phyloP scores from a whole-genome alignment of 2,888 invertebrate species.

The Acronicta aceris region DNA sequence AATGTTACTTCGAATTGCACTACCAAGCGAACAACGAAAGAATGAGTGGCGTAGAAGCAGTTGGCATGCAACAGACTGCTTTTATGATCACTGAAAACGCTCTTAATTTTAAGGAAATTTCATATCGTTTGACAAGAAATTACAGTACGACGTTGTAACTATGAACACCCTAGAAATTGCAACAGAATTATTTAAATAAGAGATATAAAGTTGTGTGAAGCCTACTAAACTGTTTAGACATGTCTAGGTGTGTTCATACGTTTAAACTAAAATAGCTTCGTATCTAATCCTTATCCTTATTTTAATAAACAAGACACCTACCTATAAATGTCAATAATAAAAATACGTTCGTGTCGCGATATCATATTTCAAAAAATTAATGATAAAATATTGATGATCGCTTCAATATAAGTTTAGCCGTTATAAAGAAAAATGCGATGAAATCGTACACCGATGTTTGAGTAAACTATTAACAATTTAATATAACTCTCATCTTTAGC shows the following conservation, averaged over 20 bases:
- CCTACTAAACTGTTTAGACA: slow-evolving; percentile 32
- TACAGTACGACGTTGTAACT: neutral
- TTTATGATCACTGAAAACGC: neutral
- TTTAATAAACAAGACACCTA: slow-evolving; percentile 47
- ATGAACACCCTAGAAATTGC: neutral
- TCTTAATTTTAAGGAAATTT: neutral
- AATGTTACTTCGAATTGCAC: neutral
- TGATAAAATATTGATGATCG: slow-evolving; percentile 46
- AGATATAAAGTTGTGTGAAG: slow-evolving; percentile 1
- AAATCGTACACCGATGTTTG: slow-evolving; percentile 47
- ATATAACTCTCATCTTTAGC: slow-evolving; percentile 40
- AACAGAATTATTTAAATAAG: slow-evolving; percentile 1
- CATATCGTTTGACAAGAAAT: neutral
- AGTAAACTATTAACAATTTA: slow-evolving; percentile 44
- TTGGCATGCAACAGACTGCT: neutral
- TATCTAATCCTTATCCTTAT: slow-evolving; percentile 43
- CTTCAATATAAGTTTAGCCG: slow-evolving; percentile 36
- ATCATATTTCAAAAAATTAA: slow-evolving; percentile 52
- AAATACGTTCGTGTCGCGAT: slow-evolving; percentile 35
- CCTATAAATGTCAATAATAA: slow-evolving; percentile 50
- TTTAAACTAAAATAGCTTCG: slow-evolving; percentile 36
- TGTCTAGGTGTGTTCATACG: slow-evolving; percentile 34
- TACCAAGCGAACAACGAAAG: neutral
- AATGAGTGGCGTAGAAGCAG: neutral
- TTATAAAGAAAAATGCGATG: slow-evolving; percentile 40